Conservation (phyloP, 2,888 invertebrate genomes). For the Cheilosia vernalis region DNA sequence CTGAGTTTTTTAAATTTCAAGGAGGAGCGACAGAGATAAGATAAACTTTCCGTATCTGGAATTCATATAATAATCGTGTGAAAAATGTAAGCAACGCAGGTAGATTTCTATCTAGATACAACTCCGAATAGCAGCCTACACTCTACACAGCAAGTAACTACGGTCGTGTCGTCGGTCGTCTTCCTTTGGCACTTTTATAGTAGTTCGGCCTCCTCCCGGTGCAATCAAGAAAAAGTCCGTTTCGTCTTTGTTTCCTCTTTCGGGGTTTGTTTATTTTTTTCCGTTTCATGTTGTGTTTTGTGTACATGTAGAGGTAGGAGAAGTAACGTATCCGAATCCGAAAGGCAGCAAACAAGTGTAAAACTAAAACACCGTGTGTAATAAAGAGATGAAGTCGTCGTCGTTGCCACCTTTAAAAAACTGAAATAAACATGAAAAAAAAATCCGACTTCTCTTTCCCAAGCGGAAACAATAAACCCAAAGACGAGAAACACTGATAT, state of each 20-base stretch:
- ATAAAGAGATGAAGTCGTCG: slow-evolving; percentile 46
- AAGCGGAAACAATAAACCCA: slow-evolving; percentile 57
- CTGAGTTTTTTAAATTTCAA: slow-evolving; percentile 11
- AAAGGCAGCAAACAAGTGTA: slow-evolving; percentile 20
- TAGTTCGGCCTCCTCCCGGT: slow-evolving; percentile 22
- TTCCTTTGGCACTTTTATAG: slow-evolving; percentile 4
- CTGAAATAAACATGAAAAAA: slow-evolving; percentile 28
- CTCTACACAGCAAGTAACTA: slow-evolving; percentile 14
- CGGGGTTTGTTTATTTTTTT: slow-evolving; percentile 49
- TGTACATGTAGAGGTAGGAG: slow-evolving; percentile 27
- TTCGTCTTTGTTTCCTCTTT: slow-evolving; percentile 57
- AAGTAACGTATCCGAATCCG: slow-evolving; percentile 12
- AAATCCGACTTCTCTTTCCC: slow-evolving; percentile 24
- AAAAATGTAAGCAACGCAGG: slow-evolving; percentile 66
- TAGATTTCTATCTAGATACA: slow-evolving; percentile 60
- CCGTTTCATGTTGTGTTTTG: slow-evolving; percentile 8
- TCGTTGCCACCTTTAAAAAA: slow-evolving; percentile 34
- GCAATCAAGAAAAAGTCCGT: slow-evolving; percentile 39
- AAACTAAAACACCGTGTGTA: slow-evolving; percentile 33
- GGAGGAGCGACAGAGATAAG: slow-evolving; percentile 55
- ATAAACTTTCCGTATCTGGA: slow-evolving; percentile 60
- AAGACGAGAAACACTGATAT: slow-evolving; percentile 6
- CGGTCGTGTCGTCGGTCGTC: background rate
- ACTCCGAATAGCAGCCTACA: background rate
- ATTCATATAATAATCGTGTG: slow-evolving; percentile 74